These are phyloP conservation scores for Ictidomys tridecemlineatus DNA, from an alignment of 2,113 vertebrate species.

Conservation along the genomic window DNA sequence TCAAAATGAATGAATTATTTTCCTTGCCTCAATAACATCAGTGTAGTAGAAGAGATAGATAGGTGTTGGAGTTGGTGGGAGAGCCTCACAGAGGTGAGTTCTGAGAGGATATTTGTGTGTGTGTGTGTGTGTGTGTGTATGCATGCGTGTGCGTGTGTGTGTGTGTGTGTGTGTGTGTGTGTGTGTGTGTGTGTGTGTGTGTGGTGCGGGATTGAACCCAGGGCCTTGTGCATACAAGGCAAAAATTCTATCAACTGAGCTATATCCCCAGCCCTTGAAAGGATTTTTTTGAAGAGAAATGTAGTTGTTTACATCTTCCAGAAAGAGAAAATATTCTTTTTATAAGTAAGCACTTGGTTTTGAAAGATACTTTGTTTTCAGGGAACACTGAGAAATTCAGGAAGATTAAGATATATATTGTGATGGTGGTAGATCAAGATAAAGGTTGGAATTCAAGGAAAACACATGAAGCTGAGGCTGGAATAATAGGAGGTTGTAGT, in stretches of 20 bases:
- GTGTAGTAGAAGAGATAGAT: slow-evolving; percentile 11
- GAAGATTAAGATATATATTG: background rate
- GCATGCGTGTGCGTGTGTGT: too few relatives aligned
- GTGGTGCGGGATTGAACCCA: too few relatives aligned
- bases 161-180: too few relatives aligned
- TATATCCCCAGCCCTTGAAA: too few relatives aligned
- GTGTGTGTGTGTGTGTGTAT: too few relatives aligned
- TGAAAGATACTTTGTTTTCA: background rate
- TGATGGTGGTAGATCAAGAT: background rate
- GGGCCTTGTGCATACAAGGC: too few relatives aligned
- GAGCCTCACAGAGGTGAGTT: background rate
- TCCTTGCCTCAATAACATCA: background rate
- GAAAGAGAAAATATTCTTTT: background rate
- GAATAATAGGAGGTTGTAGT: background rate
- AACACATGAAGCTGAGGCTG: background rate
- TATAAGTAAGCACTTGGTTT: background rate
- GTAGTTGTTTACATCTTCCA: background rate
- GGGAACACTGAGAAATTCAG: background rate
- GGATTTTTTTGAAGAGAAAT: background rate
- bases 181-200: too few relatives aligned
- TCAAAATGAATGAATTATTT: slow-evolving; percentile 22
- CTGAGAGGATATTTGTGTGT: background rate
- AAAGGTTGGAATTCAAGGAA: slow-evolving; percentile 21
- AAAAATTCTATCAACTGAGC: too few relatives aligned
- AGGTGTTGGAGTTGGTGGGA: background rate